Evolutionary conservation across 2,113 vertebrate genomes (phyloP), one percentile per base, ranked within the genome.

Genomic region (Rhynchopsitta pachyrhyncha): DNA sequence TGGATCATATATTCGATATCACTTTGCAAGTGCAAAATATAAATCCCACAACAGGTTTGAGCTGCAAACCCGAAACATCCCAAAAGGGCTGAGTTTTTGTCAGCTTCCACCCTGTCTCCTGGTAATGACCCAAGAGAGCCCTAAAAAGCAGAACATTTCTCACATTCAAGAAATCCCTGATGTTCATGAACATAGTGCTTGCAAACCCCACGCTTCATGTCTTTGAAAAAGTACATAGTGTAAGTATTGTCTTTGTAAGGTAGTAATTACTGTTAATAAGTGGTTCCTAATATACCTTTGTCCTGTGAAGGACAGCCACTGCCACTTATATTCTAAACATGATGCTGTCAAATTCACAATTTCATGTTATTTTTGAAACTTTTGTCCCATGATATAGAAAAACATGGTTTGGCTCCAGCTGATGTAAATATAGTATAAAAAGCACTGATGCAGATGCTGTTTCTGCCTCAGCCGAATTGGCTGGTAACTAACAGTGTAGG

Each of bases 131-230:
- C 16, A 62, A 35, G 57, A 86, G 24, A 33, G n/a, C 60, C 47
- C 46, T 88, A 64, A 60, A 71, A 55, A 55, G 42, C 67, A 86
- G 71, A 52, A 60, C 2, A 8, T 55, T 73, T 66, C 76, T 63
- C 18, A 75, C 66, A 37, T 46, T 95, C 49, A 50, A 13, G 44
- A 57, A 14, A 74, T 90, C 3, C 4, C 5, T 64, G 31, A 64
- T 13, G 17, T 57, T 91, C 1, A 1, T 49, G 50, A 74, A 29
- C 0, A 0, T 41, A 37, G n/a, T 25, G 12, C 28, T 79, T 82
- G 47, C 42, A 95, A 76, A 3, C 18, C 20, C 33, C 41, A 60
- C 12, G 57, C 83, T 57, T 55, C 29, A 17, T 13, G 28, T 63
- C 74, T 85, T 87, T 17, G 8, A 46, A 86, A 67, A 78, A 28